A percentile compares a stretch with the other conserved stretches of the same genome.
phyloP scores from a whole-genome alignment of 1,140 invertebrate species.

The Plodia interpunctella region DNA sequence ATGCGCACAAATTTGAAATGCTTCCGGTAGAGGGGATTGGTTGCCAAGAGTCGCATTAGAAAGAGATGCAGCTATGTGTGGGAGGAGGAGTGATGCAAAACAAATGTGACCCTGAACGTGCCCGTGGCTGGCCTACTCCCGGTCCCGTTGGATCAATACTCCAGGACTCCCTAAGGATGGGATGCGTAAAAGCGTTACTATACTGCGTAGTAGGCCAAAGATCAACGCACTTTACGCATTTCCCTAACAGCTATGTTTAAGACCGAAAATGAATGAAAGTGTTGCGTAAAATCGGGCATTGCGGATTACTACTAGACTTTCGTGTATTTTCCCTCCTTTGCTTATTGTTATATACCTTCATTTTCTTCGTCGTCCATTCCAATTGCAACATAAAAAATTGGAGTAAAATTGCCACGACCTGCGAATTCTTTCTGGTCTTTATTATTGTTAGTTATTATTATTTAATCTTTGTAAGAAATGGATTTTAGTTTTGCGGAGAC shows the following conservation, averaged over 20 bases:
- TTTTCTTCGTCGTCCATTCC: no score
- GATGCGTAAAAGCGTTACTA: conserved; percentile 13
- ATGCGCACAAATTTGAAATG: conserved; percentile 17
- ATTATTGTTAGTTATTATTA: no score
- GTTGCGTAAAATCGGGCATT: not conserved
- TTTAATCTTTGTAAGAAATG: no score
- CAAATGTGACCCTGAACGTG: conserved; percentile 62
- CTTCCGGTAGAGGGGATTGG: conserved; percentile 22
- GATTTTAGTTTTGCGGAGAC: no score
- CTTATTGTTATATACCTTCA: no score
- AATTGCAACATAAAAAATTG: no score
- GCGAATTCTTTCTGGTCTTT: no score
- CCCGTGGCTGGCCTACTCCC: conserved; percentile 30
- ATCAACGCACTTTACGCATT: not conserved
- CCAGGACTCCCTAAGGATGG: conserved; percentile 12
- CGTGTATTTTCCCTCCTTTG: no score
- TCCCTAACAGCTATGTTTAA: conserved; percentile 1
- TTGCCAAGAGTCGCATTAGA: conserved; percentile 31
- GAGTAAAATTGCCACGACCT: no score
- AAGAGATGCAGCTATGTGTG: conserved; percentile 27
- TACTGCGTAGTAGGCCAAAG: not conserved
- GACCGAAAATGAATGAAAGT: not conserved
- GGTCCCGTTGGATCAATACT: conserved; percentile 40
- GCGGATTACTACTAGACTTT: no score
- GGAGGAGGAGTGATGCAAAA: conserved; percentile 46